Percentiles rank a stretch among this genome's conserved stretches.
Evolutionary conservation across 2,797 vertebrate genomes (phyloP).

Genomic region (Anas bahamensis): DNA sequence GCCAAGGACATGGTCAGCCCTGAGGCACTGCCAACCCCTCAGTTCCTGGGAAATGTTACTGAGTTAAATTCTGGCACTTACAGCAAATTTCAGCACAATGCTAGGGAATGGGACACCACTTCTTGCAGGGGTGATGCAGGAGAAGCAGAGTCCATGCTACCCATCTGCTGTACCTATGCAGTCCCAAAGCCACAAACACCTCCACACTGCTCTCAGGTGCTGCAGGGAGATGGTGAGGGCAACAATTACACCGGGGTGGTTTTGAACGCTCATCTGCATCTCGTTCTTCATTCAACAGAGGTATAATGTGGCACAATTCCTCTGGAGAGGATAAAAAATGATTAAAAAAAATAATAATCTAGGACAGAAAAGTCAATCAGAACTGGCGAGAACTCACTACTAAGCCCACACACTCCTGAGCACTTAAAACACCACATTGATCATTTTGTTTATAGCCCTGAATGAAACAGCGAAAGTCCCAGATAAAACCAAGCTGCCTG

Average conservation of each 20-base stretch:
- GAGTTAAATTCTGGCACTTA: not conserved
- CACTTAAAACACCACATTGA: not conserved
- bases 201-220: not conserved
- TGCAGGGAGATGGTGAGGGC: not conserved
- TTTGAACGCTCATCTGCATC: not conserved
- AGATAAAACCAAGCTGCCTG: not conserved
- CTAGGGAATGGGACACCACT: rapidly evolving
- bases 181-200: too few species aligned
- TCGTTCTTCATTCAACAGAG: not conserved
- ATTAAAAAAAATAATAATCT: not conserved
- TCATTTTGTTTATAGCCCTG: not conserved
- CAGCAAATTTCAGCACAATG: not conserved
- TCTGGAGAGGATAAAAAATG: not conserved
- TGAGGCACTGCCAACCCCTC: rapidly evolving
- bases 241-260: not conserved
- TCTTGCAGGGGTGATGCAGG: rapidly evolving
- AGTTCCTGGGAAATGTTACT: not conserved
- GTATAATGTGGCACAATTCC: not conserved
- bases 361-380: not conserved
- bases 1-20: not conserved
- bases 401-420: not conserved
- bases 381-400: not conserved
- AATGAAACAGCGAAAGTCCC: not conserved
- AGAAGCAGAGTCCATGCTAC: not conserved
- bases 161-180: not conserved